Base-by-base conservation (phyloP, 2,113 vertebrate species). In the Epinephelus moara region DNA sequence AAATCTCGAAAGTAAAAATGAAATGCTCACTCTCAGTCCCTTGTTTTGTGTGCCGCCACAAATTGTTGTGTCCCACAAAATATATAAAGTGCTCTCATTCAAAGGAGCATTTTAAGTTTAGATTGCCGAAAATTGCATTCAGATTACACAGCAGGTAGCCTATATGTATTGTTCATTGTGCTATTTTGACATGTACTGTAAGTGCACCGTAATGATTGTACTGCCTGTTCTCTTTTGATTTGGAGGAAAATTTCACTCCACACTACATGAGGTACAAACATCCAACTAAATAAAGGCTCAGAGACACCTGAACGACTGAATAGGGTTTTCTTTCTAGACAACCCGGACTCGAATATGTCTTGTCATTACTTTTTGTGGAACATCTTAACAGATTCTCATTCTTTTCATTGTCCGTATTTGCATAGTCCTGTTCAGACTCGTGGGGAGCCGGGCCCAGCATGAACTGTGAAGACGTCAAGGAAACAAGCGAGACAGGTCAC, bases 91-190 rank as follows among this genome's bases (percentile, higher is more conserved):
- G 60, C 64, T 64, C 33, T 64, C 45, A 60, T 77, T 75, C 81
- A 72, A 66, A 70, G 49, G 33, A 19, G 30, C 59, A 77, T 67
- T 89, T 84, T 69, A 82, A 79, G 56, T 75, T 86, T 57, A 84
- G 83, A 72, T 70, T 76, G 85, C 70, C 8, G 69, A 56, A 91
- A 89, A 94, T 91, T 89, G 85, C 88, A 89, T 93, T 91, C 77
- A 89, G 75, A 93, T 93, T 91, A 83, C 92, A 85, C 88, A 85
- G 90, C 82, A 84, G 88, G 90, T 70, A 45, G 42, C 42, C 42
- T 45, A 78, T 53, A 49, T 57, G n/a, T 49, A 85, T 91, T 92
- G 84, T 87, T 90, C 71, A 52, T 27, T 75, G 61, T 85, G 86
- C 52, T 70, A 53, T 88, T 88, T 89, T 86, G 75, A 85, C 53